phyloP scores from a whole-genome alignment of 2,113 vertebrate species.

The Uropsilus gracilis region DNA sequence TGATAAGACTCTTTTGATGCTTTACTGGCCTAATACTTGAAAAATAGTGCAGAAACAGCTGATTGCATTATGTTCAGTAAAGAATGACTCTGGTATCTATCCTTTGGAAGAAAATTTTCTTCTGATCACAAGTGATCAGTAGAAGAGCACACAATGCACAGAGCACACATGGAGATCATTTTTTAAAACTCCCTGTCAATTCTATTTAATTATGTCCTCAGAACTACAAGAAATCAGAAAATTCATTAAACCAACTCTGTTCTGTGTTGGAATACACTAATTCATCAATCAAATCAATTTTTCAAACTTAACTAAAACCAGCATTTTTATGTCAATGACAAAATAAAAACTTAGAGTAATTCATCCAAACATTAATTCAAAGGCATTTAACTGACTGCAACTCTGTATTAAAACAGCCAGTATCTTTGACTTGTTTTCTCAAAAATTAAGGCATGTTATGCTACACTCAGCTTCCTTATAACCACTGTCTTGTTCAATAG shows the following conservation, averaged over 20 bases:
- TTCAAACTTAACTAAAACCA: conserved; percentile 59
- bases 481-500: not conserved
- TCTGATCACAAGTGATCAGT: not conserved
- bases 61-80: not conserved
- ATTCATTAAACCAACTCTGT: conserved; percentile 33
- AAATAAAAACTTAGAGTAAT: conserved; percentile 55
- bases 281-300: conserved; percentile 25
- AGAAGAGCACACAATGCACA: not conserved
- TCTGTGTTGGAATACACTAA: not conserved
- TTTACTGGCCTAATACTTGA: not conserved
- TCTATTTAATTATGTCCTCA: not conserved
- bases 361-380: conserved; percentile 37
- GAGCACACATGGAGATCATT: too few species aligned
- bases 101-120: not conserved
- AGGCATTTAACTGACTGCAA: conserved; percentile 11
- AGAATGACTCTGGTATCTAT: not conserved
- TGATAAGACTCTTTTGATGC: not conserved
- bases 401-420: not conserved
- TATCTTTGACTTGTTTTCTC: not conserved
- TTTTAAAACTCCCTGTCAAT: not conserved
- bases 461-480: not conserved
- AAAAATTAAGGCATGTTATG: not conserved
- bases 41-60: not conserved
- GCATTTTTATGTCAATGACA: conserved; percentile 49
- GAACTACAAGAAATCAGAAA: not conserved